phyloP scores from a whole-genome alignment of 2,888 invertebrate genomes.

The Frankliniella fusca region DNA sequence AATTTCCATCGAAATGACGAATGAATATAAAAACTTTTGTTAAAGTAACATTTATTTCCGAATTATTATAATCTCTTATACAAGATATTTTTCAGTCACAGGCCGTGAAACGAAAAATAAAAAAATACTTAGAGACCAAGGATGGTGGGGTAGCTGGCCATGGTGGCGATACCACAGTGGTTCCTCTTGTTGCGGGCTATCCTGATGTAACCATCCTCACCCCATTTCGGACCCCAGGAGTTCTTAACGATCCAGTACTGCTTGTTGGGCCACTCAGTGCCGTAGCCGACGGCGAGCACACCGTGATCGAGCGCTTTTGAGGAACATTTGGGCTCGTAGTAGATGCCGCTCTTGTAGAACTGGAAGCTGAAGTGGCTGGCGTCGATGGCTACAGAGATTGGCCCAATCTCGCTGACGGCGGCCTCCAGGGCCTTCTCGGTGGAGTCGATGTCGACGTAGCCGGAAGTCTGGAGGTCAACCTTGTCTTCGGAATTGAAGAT shows the following conservation, averaged over 20 bases:
- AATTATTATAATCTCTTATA: too few relatives aligned
- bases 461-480: slow-evolving; percentile 71
- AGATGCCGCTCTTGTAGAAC: slow-evolving; percentile 74
- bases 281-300: slow-evolving; percentile 76
- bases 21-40: too few relatives aligned
- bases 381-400: slow-evolving; percentile 82
- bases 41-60: too few relatives aligned
- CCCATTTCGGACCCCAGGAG: slow-evolving; percentile 76
- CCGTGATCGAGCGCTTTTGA: slow-evolving; percentile 70
- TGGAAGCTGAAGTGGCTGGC: slow-evolving; percentile 79
- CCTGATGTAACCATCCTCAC: slow-evolving; percentile 75
- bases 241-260: slow-evolving; percentile 85
- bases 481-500: slow-evolving; percentile 60
- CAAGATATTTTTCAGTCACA: too few relatives aligned
- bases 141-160: too few relatives aligned
- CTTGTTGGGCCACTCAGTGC: slow-evolving; percentile 54
- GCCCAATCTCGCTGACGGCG: slow-evolving; percentile 78
- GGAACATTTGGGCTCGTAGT: slow-evolving; percentile 70
- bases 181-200: slow-evolving; percentile 65
- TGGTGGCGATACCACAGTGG: too few relatives aligned
- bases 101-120: too few relatives aligned
- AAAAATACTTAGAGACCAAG: too few relatives aligned
- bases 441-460: slow-evolving; percentile 67
- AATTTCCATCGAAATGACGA: too few relatives aligned
- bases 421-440: slow-evolving; percentile 66